A percentile compares a stretch with the other conserved stretches of the same genome.
These are phyloP conservation scores for Petrolisthes cinctipes DNA, from an alignment of 2,888 invertebrate species.

Conservation along the genomic window DNA sequence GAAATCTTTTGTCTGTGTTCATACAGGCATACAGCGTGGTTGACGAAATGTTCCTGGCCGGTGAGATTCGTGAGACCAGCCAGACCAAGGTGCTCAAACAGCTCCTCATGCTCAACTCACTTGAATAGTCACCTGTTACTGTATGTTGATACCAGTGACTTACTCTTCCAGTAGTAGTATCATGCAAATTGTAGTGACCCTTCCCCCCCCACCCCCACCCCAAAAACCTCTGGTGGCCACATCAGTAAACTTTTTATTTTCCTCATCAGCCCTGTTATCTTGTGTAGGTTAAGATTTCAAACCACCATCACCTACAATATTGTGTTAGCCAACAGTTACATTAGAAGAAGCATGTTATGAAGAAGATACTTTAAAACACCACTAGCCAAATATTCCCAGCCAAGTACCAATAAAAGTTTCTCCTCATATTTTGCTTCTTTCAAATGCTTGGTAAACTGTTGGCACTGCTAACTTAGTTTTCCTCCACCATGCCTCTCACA, in stretches of 20 bases:
- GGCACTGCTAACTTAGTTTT: too few relatives aligned
- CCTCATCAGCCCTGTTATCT: neutral
- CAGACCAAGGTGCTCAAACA: conserved; percentile 99
- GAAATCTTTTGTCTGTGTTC: conserved; percentile 67
- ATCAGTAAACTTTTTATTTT: neutral
- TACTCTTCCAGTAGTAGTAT: too few relatives aligned
- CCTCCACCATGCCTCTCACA: too few relatives aligned
- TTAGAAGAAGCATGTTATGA: too few relatives aligned
- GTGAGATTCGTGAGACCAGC: conserved; percentile 98
- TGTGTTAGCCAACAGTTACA: too few relatives aligned
- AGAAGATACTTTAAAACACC: too few relatives aligned
- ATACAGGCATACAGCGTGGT: conserved; percentile 90
- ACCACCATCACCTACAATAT: too few relatives aligned
- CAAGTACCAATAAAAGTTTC: too few relatives aligned
- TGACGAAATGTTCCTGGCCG: conserved; percentile 99
- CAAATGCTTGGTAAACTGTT: too few relatives aligned
- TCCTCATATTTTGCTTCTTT: too few relatives aligned
- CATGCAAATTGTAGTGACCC: neutral
- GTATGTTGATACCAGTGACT: neutral
- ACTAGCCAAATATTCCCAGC: too few relatives aligned
- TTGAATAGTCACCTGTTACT: conserved; percentile 78
- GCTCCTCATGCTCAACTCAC: conserved; percentile 94
- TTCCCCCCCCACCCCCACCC: neutral
- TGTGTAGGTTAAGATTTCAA: too few relatives aligned
- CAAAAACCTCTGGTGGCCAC: neutral